Base-by-base conservation (phyloP, 2,888 invertebrate species). In the Chrysolina americana region DNA sequence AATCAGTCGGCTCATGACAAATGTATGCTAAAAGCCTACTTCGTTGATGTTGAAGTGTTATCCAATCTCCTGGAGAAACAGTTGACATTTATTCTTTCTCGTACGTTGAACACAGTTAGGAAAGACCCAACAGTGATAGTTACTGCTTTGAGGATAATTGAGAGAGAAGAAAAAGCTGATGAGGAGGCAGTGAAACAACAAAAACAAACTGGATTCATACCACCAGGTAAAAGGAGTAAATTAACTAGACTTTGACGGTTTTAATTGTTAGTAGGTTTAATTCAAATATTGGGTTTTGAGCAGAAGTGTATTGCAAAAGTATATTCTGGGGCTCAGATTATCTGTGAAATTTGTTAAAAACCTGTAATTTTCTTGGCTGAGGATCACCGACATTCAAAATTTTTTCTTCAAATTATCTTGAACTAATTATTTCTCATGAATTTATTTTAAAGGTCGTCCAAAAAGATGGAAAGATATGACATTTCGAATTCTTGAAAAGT, bases 91-190 rank as follows among this genome's bases (percentile, higher is more conserved):
- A 95, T 98, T 76, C 87, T 99, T 69, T 95, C 95, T 75, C 91
- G 98, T 74, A 96, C 98, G 0, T 89, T 99, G 64, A 97, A 98
- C 85, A 98, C 97, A 1, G 98, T 98, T 0, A 91, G 98, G 23
- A 97, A 98, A 86, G 96, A 98, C 85, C 97, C 97, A 0, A 97
- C 96, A 0, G 94, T 97, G 10, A 96, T 99, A 81, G 99, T 99
- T 0, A 98, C 98, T 9, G 98, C 97, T 0, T 88, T 99, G 48
- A 91, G 99, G 79, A 98, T 99, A 71, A 96, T 99, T 82, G 99
- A 99, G 87, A 90, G 99, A 70, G 99, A 99, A 87, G 98, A 99
- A 85, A 96, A 96, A 88, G 94, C 96, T 44, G 99, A 99, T 90
- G 92, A 93, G 81, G 94, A 95, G 89, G 96, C 97, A 11, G 83